Evolutionary conservation across 2,113 vertebrate genomes (phyloP).

Genomic region (Piprites chloris): DNA sequence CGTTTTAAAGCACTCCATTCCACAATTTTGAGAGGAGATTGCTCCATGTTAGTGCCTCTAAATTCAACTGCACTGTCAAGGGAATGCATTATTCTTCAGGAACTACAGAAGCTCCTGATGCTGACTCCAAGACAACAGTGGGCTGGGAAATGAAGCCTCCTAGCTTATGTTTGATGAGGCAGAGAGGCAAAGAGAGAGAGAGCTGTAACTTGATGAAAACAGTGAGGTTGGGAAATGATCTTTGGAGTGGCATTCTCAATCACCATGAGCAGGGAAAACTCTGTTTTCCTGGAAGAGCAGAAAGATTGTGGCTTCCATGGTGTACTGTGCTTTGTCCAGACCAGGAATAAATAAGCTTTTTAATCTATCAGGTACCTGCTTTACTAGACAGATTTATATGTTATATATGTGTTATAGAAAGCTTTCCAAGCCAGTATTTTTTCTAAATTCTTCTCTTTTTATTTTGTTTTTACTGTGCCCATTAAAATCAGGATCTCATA

Average conservation of each 20-base stretch:
- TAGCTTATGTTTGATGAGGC: neutral
- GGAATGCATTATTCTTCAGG: neutral
- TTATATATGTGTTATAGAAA: neutral
- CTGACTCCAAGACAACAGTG: neutral
- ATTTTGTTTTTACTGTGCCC: neutral
- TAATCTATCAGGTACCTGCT: neutral
- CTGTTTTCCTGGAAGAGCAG: neutral
- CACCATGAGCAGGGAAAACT: neutral
- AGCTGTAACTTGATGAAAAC: neutral
- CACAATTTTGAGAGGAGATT: neutral
- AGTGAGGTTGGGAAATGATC: neutral
- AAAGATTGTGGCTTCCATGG: neutral
- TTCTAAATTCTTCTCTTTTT: neutral
- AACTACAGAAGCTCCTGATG: rapidly evolving
- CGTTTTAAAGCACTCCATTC: neutral
- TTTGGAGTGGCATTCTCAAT: neutral
- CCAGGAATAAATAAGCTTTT: neutral
- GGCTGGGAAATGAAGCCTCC: neutral
- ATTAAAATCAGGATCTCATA: neutral
- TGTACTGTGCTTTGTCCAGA: neutral
- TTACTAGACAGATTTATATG: neutral
- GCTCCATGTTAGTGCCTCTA: neutral
- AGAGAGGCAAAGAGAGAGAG: neutral
- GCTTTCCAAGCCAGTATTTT: neutral
- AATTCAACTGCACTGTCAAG: neutral